phyloP scores from a whole-genome alignment of 1,140 invertebrate genomes.

The Scaptomyza graminum region DNA sequence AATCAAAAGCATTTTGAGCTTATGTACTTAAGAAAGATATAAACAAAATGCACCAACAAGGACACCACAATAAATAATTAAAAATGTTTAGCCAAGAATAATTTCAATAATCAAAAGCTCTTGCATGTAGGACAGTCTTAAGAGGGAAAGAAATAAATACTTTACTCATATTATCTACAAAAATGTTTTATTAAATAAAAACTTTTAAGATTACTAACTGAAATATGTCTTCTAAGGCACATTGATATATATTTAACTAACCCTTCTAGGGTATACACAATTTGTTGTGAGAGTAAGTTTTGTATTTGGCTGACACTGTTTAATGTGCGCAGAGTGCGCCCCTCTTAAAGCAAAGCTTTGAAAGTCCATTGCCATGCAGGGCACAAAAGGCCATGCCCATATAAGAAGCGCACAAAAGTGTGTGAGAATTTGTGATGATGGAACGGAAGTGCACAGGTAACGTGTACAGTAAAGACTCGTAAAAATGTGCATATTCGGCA shows the following conservation, averaged over 20 bases:
- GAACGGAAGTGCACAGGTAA: conserved; percentile 56
- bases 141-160: too few relatives aligned
- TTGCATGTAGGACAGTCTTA: too few relatives aligned
- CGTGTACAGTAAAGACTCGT: conserved; percentile 68
- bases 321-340: conserved; percentile 40
- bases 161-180: too few relatives aligned
- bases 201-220: too few relatives aligned
- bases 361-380: conserved; percentile 45
- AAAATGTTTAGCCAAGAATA: too few relatives aligned
- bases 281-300: background rate
- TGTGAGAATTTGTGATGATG: background rate
- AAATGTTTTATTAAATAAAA: too few relatives aligned
- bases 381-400: conserved; percentile 31
- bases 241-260: background rate
- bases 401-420: conserved; percentile 4
- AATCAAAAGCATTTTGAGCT: too few relatives aligned
- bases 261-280: conserved; percentile 10
- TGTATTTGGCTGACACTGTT: conserved; percentile 1
- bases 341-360: conserved; percentile 16
- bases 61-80: too few relatives aligned
- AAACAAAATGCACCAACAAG: too few relatives aligned
- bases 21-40: too few relatives aligned
- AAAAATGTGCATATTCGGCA: conserved; percentile 62
- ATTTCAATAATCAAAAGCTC: too few relatives aligned
- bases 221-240: too few relatives aligned